Percentiles rank a stretch among this genome's conserved stretches.
Evolutionary conservation across 1,140 invertebrate species (phyloP).

Genomic region (Drosophila carrolli): DNA sequence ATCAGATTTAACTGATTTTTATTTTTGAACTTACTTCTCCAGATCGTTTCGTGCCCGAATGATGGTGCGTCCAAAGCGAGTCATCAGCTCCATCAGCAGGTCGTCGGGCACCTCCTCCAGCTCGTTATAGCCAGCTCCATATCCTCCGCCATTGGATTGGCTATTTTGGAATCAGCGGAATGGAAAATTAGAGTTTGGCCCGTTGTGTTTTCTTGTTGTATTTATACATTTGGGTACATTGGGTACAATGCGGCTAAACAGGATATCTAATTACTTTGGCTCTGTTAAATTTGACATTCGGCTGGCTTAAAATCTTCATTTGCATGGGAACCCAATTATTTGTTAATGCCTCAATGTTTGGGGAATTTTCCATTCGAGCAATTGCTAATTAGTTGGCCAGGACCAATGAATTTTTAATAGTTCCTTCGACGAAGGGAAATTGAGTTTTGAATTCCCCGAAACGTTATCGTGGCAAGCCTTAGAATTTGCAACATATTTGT

Average conservation of each 20-base stretch:
- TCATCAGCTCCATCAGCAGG: constrained; percentile 87
- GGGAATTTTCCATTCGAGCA: constrained; percentile 64
- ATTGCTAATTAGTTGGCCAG: constrained; percentile 43
- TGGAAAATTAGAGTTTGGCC: constrained; percentile 64
- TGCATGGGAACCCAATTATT: constrained; percentile 64
- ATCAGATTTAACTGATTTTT: not conserved
- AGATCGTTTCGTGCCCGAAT: constrained; percentile 86
- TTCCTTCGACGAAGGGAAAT: constrained; percentile 19
- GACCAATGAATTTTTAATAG: constrained; percentile 44
- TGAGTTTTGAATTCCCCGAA: constrained; percentile 12
- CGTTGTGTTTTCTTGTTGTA: not conserved
- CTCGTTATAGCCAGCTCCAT: constrained; percentile 71
- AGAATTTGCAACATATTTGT: not conserved
- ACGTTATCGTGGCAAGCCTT: not conserved
- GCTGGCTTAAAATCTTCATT: constrained; percentile 46
- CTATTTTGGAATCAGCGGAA: constrained; percentile 59
- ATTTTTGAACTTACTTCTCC: constrained; percentile 86
- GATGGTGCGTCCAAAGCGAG: constrained; percentile 87
- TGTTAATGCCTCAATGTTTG: constrained; percentile 43
- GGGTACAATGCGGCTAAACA: constrained; percentile 32
- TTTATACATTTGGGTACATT: not conserved
- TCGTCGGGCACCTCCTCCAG: constrained; percentile 84
- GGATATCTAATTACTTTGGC: constrained; percentile 56
- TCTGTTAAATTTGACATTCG: constrained; percentile 56
- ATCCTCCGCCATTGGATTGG: constrained; percentile 64